Evolutionary conservation across 2,113 vertebrate genomes (phyloP), one percentile per base, ranked within the genome.

Genomic region (Lycaon pictus): DNA sequence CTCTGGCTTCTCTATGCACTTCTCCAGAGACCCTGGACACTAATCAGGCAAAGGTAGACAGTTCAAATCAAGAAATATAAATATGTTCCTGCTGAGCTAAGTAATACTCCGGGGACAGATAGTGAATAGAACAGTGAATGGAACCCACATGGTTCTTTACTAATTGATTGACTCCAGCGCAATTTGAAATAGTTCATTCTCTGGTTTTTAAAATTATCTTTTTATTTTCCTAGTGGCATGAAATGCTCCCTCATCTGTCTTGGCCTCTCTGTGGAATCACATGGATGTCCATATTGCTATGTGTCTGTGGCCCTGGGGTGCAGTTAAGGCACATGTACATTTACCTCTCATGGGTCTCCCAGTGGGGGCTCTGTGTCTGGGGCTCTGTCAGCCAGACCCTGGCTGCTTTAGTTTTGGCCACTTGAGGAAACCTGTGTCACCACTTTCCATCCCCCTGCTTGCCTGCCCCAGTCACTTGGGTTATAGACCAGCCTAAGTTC

Each of bases 131-230:
- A 80, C 6, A 35, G 71, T 1, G 60, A 11, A 11, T 10, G 10
- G 29, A 17, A 32, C 25, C 83, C 13, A 80, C 55, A 92, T 5
- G 76, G 48, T 23, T 9, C 29, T 65, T 91, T 85, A 69, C 72
- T 76, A 83, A 77, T 29, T 56, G 37, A 69, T 7, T 58, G 25
- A 60, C 27, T 87, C 77, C 13, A 92, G 58, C 63, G 43, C 13
- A 83, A 51, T 77, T 77, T 79, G 69, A 96, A 94, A 92, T 32
- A 87, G 12, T 58, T 96, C 3, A 67, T 22, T 80, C 23, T 88
- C 55, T 79, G 13, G 0, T 90, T 96, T 97, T 96, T 86, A 15
- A 51, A 95, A 96, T 93, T 82, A 71, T 56, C 25, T 81, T 92
- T 93, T 92, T 58, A 92, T 93, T 96, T 96, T 84, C 69, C 51